phyloP scores from a whole-genome alignment of 2,888 invertebrate species.

The Pachycephus smyrnensis region DNA sequence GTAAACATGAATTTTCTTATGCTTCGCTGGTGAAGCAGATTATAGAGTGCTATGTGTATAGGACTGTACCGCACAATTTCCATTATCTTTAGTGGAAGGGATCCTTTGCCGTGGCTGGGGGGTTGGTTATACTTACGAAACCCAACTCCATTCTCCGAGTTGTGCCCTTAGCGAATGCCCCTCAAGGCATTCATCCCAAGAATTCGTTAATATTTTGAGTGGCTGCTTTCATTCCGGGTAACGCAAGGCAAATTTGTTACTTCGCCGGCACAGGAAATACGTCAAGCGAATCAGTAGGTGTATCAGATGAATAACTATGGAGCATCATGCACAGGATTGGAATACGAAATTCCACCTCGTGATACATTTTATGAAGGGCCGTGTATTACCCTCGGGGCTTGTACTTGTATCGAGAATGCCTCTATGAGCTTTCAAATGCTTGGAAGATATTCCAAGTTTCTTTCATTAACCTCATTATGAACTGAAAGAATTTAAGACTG shows the following conservation, averaged over 20 bases:
- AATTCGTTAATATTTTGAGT: slow-evolving; percentile 32
- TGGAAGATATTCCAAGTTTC: too few relatives aligned
- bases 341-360: not conserved
- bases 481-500: too few relatives aligned
- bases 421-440: too few relatives aligned
- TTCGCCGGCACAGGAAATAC: not conserved
- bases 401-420: too few relatives aligned
- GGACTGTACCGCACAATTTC: slow-evolving; percentile 34
- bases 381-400: too few relatives aligned
- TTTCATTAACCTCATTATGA: too few relatives aligned
- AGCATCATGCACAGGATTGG: not conserved
- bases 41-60: slow-evolving; percentile 19
- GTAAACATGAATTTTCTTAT: too few relatives aligned
- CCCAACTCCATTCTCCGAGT: not conserved
- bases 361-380: too few relatives aligned
- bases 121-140: slow-evolving; percentile 32
- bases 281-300: not conserved
- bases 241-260: not conserved
- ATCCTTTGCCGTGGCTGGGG: slow-evolving; percentile 12
- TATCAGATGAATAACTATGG: not conserved
- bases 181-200: slow-evolving; percentile 24
- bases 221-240: slow-evolving; percentile 2
- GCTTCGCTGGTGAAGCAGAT: not conserved
- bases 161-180: slow-evolving; percentile 14
- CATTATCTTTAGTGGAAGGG: slow-evolving; percentile 34